phyloP scores from a whole-genome alignment of 2,797 vertebrate species.

The Anableps anableps region DNA sequence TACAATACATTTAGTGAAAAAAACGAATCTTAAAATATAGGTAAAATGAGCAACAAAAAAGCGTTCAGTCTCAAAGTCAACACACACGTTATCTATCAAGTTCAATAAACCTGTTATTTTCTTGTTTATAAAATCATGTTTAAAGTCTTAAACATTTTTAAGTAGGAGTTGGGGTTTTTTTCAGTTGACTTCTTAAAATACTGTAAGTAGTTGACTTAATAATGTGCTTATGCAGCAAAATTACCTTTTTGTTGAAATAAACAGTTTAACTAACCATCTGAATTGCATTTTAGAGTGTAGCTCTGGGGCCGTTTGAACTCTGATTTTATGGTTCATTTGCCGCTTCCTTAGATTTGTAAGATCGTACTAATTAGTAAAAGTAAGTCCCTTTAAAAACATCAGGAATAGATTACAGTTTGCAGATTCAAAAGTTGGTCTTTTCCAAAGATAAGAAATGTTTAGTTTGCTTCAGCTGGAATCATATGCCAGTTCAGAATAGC shows the following conservation, averaged over 20 bases:
- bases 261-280: neutral
- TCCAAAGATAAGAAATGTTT: neutral
- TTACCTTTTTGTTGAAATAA: neutral
- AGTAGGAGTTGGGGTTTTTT: neutral
- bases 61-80: neutral
- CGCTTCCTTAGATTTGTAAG: neutral
- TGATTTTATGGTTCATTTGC: neutral
- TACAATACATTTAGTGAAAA: neutral
- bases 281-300: neutral
- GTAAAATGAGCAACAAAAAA: neutral
- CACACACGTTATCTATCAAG: no score
- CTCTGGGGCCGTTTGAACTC: constrained; percentile 20
- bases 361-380: neutral
- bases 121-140: neutral
- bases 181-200: neutral
- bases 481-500: constrained; percentile 1
- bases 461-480: neutral
- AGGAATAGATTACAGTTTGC: neutral
- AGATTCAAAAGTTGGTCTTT: neutral
- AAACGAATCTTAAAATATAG: neutral
- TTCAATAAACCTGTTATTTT: no score
- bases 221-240: neutral
- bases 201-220: neutral
- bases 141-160: neutral
- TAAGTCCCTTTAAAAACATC: neutral